Percentiles rank a stretch among this genome's conserved stretches.
Evolutionary conservation across 1,140 invertebrate species (phyloP).

Genomic region (Holcopasites calliopsidis): DNA sequence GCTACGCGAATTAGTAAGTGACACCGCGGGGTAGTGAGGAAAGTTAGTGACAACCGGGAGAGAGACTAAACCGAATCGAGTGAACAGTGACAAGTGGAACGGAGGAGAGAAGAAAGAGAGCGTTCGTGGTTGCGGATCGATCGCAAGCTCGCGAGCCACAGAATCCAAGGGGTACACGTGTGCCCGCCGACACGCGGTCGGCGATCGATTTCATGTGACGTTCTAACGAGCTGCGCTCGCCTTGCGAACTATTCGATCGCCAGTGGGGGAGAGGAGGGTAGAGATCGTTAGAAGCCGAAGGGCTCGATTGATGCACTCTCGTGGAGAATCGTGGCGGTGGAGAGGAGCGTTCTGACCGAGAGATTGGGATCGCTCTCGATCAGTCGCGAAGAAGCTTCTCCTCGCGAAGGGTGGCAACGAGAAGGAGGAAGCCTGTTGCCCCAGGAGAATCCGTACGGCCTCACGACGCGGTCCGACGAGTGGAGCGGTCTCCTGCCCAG

Average conservation of each 20-base stretch:
- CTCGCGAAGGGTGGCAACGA: constrained; percentile 42
- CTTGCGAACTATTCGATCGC: not conserved
- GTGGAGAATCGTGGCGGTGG: constrained; percentile 46
- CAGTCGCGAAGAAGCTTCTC: constrained; percentile 46
- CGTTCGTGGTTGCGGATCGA: constrained; percentile 25
- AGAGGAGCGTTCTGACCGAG: constrained; percentile 50
- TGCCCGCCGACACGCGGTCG: constrained; percentile 56
- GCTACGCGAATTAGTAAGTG: constrained; percentile 8
- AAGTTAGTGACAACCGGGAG: constrained; percentile 12
- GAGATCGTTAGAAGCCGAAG: not conserved
- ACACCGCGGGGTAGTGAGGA: constrained; percentile 35
- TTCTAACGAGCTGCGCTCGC: not conserved
- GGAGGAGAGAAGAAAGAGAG: not conserved
- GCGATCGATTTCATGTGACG: constrained; percentile 44
- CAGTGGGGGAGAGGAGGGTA: constrained; percentile 25
- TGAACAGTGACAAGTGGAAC: constrained; percentile 39
- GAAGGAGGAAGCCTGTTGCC: constrained; percentile 70
- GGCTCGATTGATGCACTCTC: constrained; percentile 45
- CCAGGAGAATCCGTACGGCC: constrained; percentile 73
- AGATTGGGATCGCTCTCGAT: constrained; percentile 41
- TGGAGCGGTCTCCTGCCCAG: constrained; percentile 79
- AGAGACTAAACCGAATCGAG: not conserved
- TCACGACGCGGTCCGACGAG: constrained; percentile 80
- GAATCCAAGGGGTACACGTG: constrained; percentile 22
- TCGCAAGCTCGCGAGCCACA: constrained; percentile 22